These are phyloP conservation scores for Procambarus virginalis DNA, from an alignment of 1,140 invertebrate genomes.

Conservation along the genomic window DNA sequence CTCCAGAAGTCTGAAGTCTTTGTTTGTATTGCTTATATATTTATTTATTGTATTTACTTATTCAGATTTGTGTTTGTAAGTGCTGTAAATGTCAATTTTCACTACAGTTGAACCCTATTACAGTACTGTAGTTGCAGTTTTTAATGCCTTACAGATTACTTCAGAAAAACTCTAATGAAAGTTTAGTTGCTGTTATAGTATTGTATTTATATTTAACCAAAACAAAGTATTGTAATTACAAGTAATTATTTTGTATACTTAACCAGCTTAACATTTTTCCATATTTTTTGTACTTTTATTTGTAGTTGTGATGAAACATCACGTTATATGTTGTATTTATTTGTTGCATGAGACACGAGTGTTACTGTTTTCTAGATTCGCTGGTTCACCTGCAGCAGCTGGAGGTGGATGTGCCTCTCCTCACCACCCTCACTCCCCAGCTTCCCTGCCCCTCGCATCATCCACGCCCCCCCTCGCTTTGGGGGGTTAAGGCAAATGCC, in stretches of 20 bases:
- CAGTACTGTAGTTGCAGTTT: too few relatives aligned
- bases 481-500: slow-evolving; percentile 12
- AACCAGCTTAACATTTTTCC: too few relatives aligned
- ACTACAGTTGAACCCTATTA: too few relatives aligned
- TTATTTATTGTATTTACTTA: too few relatives aligned
- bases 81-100: too few relatives aligned
- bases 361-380: slow-evolving; percentile 58
- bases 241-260: too few relatives aligned
- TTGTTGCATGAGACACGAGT: slow-evolving; percentile 45
- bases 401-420: slow-evolving; percentile 60
- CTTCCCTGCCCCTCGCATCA: slow-evolving; percentile 27
- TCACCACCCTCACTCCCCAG: slow-evolving; percentile 56
- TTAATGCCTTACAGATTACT: too few relatives aligned
- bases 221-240: too few relatives aligned
- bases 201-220: too few relatives aligned
- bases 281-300: too few relatives aligned
- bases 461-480: slow-evolving; percentile 44
- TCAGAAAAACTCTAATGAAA: neutral
- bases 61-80: too few relatives aligned
- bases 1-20: neutral
- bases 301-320: neutral
- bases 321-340: neutral
- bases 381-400: slow-evolving; percentile 61
- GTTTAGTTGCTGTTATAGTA: neutral
- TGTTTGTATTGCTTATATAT: neutral